Evolutionary conservation across 2,113 vertebrate species (phyloP).

Genomic region (Mustela lutreola): DNA sequence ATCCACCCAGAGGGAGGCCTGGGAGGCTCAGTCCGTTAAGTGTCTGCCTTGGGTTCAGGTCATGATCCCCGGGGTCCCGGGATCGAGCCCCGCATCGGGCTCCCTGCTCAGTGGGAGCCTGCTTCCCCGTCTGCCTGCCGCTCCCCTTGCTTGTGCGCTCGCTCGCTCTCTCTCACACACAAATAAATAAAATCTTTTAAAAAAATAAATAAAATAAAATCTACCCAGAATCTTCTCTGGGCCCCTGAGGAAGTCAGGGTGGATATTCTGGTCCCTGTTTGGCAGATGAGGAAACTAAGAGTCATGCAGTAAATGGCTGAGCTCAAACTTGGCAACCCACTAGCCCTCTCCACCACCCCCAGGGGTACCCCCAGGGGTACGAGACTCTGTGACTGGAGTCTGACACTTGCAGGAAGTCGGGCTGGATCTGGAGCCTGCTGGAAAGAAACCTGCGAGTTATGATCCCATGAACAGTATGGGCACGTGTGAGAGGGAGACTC

Average conservation of each 20-base stretch:
- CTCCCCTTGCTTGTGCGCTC: too few species aligned
- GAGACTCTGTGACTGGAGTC: not conserved
- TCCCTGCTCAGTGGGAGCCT: too few species aligned
- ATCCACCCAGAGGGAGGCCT: not conserved
- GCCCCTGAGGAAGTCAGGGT: not conserved
- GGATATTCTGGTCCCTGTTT: not conserved
- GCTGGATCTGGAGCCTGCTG: not conserved
- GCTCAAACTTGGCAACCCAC: not conserved
- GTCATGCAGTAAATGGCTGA: not conserved
- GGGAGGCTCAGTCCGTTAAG: too few species aligned
- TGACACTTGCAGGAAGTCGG: not conserved
- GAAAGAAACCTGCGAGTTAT: not conserved
- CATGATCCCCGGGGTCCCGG: too few species aligned
- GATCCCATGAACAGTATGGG: fast-evolving
- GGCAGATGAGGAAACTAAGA: not conserved
- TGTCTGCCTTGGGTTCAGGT: too few species aligned
- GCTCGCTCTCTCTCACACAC: too few species aligned
- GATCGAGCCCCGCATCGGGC: too few species aligned
- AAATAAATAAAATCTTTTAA: too few species aligned
- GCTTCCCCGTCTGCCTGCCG: too few species aligned
- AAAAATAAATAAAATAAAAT: not conserved
- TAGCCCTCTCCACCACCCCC: not conserved
- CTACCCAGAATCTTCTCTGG: not conserved
- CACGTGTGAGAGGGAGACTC: not conserved
- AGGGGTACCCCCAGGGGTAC: not conserved